Evolutionary conservation across 2,797 vertebrate genomes (phyloP).

Genomic region (Alectoris magna): DNA sequence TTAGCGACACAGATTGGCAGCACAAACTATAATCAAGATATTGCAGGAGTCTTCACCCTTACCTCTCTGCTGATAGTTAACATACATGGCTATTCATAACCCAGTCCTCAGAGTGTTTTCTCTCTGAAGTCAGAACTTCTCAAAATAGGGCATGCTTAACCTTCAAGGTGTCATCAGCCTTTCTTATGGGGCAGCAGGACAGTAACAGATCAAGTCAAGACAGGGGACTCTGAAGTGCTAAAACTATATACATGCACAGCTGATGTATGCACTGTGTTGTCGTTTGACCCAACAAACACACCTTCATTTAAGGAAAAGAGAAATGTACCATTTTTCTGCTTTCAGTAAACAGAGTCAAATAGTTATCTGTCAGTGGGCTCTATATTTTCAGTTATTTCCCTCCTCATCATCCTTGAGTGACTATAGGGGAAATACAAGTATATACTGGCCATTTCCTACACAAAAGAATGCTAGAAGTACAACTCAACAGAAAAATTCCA

Average conservation of each 20-base stretch:
- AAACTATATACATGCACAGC: not conserved
- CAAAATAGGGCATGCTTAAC: not conserved
- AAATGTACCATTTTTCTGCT: not conserved
- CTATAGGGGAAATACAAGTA: not conserved
- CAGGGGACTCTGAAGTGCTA: not conserved
- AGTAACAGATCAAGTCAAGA: not conserved
- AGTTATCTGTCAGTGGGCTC: not conserved
- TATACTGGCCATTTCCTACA: not conserved
- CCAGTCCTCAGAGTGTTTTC: not conserved
- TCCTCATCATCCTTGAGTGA: not conserved
- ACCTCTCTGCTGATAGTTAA: not conserved
- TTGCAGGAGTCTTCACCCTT: not conserved
- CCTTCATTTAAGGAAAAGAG: not conserved
- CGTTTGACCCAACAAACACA: not conserved
- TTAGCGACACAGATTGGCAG: too few species aligned
- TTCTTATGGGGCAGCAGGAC: not conserved
- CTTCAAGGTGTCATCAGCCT: not conserved
- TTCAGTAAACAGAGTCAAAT: not conserved
- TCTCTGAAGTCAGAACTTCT: not conserved
- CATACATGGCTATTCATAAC: not conserved
- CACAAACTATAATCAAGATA: rapidly evolving
- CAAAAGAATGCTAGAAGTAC: not conserved
- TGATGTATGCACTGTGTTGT: too few species aligned
- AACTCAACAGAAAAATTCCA: not conserved
- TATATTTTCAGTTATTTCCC: not conserved